Conservation (phyloP, 1,140 invertebrate species). For the Diploscapter pachys region DNA sequence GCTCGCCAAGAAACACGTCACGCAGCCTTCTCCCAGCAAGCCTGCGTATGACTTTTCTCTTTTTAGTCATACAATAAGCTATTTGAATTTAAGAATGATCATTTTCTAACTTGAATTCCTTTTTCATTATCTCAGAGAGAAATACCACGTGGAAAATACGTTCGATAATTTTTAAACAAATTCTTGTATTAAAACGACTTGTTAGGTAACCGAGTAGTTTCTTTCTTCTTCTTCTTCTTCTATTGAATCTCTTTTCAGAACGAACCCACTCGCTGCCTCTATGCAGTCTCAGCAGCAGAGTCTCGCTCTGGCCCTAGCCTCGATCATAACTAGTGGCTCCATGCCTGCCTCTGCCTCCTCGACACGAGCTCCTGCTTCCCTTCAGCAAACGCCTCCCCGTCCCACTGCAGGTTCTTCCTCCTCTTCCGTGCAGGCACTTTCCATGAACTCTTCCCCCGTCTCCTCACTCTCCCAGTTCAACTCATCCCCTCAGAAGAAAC, state of each 20-base stretch:
- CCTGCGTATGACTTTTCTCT: constrained; percentile 8
- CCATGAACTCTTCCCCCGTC: background rate
- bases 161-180: no score
- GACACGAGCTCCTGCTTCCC: background rate
- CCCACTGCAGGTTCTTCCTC: background rate
- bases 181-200: no score
- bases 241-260: no score
- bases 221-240: no score
- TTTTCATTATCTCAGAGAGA: background rate
- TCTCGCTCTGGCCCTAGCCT: background rate
- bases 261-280: no score
- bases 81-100: background rate
- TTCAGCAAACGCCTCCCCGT: background rate
- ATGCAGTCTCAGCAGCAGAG: no score
- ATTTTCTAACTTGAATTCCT: background rate
- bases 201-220: no score
- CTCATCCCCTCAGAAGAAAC: constrained; percentile 1
- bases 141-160: no score
- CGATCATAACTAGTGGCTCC: background rate
- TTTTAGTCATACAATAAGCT: background rate
- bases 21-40: background rate
- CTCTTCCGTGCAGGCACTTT: background rate
- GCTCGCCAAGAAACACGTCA: background rate
- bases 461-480: no score
- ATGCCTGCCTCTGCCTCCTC: background rate